A percentile compares a stretch with the other conserved stretches of the same genome.
Evolutionary conservation across 2,113 vertebrate species (phyloP).

Genomic region (Paradoxurus hermaphroditus): DNA sequence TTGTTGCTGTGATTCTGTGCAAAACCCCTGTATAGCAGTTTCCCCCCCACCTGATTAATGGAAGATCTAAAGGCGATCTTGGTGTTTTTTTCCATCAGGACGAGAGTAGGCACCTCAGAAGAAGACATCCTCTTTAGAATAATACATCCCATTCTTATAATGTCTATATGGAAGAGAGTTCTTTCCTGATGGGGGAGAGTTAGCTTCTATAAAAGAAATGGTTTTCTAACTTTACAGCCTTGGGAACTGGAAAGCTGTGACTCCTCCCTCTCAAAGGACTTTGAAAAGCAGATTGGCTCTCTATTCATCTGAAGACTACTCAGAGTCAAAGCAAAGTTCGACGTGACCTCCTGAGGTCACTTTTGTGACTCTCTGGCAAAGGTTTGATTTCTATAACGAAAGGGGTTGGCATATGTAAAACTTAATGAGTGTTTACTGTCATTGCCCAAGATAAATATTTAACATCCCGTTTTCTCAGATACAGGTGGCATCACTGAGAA

Average conservation of each 20-base stretch:
- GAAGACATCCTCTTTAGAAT: background rate
- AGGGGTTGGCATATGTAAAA: background rate
- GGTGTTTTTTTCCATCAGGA: background rate
- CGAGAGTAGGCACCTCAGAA: background rate
- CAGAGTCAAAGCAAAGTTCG: conserved; percentile 11
- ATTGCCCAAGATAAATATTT: background rate
- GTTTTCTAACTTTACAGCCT: background rate
- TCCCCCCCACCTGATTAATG: background rate
- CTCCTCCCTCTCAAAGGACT: background rate
- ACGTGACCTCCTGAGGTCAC: background rate
- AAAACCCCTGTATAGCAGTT: background rate
- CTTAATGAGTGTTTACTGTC: background rate
- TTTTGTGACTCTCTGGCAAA: background rate
- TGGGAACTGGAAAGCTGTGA: background rate
- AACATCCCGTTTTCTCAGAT: background rate
- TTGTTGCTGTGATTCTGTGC: background rate
- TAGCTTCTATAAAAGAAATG: background rate
- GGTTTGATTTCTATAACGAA: background rate
- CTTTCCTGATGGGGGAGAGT: background rate
- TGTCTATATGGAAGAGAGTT: background rate
- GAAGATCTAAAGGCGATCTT: background rate
- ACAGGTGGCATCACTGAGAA: background rate
- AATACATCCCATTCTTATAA: background rate
- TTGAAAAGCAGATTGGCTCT: background rate
- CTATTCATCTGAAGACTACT: background rate